Base-by-base conservation (phyloP, 1,140 invertebrate genomes). In the Bombus superbus region DNA sequence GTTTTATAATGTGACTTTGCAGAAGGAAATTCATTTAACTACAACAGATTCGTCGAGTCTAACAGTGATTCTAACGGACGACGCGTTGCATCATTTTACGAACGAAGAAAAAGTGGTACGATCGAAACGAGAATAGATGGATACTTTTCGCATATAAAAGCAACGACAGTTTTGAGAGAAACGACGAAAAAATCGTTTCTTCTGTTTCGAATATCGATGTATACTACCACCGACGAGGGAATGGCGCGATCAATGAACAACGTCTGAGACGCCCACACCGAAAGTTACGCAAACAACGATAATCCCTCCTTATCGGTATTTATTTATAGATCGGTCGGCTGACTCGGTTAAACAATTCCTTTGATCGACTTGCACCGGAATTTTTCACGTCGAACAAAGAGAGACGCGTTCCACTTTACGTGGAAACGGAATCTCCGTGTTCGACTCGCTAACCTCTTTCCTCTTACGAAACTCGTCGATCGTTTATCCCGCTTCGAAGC, bases 201-300 rank as follows among this genome's bases (percentile, higher is more conserved):
- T 53, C 53, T 38, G 6, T 66, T 66, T 57, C 64, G 81, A 81
- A 81, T 79, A 75, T 76, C 53, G 32, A 64, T 42, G 71, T 44
- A 9, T 64, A 84, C 75, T 57, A 72, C 78, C 57, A 47, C 69
- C 47, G 69, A 81, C 68, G 64, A 28, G 62, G 75, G 68, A 85
- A 73, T 62, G 68, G 64, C 73, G 76, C 82, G 85, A 83, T 89
- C 85, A 85, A 87, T 88, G 88, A 78, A 83, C 79, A 77, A 77
- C 85, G 83, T 82, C 53, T 62, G 82, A 81, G 88, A 90, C 90
- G 88, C 89, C 88, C 86, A 90, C 89, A 86, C 86, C 74, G 66
- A 86, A 77, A 76, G 72, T 89, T 86, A 85, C 81, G 86, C 81
- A 92, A 91, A 91, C 86, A 89, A 57, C 66, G 89, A 91, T 92